Percentiles rank a stretch among this genome's conserved stretches.
phyloP scores from a whole-genome alignment of 2,888 invertebrate genomes.

The Pseudococcus longispinus region DNA sequence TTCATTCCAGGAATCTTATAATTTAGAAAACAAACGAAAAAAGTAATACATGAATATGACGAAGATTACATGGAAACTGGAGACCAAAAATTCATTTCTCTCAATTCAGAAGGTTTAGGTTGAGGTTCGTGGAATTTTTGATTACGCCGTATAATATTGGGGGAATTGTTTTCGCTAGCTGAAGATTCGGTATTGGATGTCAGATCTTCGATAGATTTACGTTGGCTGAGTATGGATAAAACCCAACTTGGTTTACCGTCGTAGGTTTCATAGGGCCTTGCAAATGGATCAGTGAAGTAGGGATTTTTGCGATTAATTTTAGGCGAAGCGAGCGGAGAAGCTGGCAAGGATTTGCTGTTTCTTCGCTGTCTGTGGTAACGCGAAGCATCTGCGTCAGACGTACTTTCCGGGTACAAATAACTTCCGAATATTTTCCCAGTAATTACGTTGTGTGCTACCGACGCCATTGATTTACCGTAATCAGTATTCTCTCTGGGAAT shows the following conservation, averaged over 20 bases:
- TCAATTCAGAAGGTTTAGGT: conserved; percentile 74
- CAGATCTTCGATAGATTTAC: conserved; percentile 53
- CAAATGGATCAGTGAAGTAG: conserved; percentile 65
- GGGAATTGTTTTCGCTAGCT: conserved; percentile 32
- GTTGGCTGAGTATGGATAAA: conserved; percentile 51
- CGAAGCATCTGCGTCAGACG: conserved; percentile 31
- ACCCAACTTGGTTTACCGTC: conserved; percentile 42
- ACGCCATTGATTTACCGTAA: conserved; percentile 71
- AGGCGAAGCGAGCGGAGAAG: conserved; percentile 73
- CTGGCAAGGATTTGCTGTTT: conserved; percentile 76
- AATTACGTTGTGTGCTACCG: conserved; percentile 70
- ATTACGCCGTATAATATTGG: conserved; percentile 4
- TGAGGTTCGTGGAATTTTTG: conserved; percentile 62
- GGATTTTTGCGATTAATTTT: conserved; percentile 69
- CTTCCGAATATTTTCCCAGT: conserved; percentile 59
- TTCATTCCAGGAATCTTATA: not conserved
- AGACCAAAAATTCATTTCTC: conserved; percentile 87
- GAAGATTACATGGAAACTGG: conserved; percentile 77
- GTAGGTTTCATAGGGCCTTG: conserved; percentile 28
- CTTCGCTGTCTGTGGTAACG: conserved; percentile 63
- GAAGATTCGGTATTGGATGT: not conserved
- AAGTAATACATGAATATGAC: not conserved
- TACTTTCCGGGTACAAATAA: conserved; percentile 48
- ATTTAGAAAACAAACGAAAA: not conserved
- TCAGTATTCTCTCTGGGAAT: conserved; percentile 49